A percentile compares a stretch with the other conserved stretches of the same genome.
phyloP scores from a whole-genome alignment of 2,888 invertebrate species.

The Aelia acuminata region DNA sequence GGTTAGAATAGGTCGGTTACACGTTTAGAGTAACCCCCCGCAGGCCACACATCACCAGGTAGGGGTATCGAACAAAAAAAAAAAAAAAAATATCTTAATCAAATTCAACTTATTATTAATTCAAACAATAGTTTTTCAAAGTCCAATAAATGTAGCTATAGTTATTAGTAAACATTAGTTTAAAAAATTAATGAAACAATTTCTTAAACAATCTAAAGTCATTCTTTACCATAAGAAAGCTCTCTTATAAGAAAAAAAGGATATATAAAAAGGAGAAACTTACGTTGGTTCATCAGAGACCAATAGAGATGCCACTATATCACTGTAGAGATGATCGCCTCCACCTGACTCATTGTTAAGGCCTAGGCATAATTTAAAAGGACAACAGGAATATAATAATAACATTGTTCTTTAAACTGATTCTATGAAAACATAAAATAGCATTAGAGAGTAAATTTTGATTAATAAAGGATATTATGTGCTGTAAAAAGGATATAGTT shows the following conservation, averaged over 20 bases:
- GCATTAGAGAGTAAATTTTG: background rate
- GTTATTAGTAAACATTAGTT: no score
- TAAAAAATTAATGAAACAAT: no score
- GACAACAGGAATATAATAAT: conserved; percentile 28
- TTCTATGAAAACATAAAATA: background rate
- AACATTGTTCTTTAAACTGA: background rate
- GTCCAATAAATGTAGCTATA: no score
- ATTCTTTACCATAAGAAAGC: background rate
- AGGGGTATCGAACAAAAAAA: no score
- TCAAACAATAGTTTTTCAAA: no score
- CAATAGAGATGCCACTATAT: conserved; percentile 49
- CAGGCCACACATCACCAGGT: no score
- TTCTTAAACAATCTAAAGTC: no score
- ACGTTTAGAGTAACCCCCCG: no score
- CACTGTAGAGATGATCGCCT: conserved; percentile 53
- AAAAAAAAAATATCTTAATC: no score
- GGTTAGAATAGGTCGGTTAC: no score
- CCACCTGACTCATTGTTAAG: conserved; percentile 49
- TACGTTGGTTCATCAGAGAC: conserved; percentile 3
- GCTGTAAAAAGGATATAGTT: conserved; percentile 55
- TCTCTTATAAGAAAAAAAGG: background rate
- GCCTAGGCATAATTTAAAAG: conserved; percentile 57
- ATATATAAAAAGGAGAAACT: background rate
- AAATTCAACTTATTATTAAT: no score
- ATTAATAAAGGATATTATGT: conserved; percentile 54